Base-by-base conservation (phyloP, 1,140 invertebrate genomes). In the Homarus americanus region DNA sequence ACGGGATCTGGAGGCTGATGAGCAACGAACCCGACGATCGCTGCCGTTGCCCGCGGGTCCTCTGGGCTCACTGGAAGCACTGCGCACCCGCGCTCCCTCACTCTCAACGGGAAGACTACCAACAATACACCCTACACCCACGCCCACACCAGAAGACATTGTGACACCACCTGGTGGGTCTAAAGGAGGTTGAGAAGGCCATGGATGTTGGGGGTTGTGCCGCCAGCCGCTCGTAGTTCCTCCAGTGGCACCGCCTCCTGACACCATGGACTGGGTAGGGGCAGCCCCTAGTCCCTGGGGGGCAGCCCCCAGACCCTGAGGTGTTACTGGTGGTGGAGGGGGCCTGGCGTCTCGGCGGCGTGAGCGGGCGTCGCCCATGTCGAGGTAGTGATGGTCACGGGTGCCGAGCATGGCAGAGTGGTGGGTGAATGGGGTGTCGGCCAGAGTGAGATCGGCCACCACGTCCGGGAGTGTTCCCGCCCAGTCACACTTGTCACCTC, bases 231-330 rank as follows among this genome's bases (percentile, higher is more conserved):
- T 97, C 78, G 97, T 93, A 76, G 97, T 97, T 36, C 96, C 95
- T 83, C 97, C 97, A 93, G 97, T 97, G 1, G 96, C 96, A 89
- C 97, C 97, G 5, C 96, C 96, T 73, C 86, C 87, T 36, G 49
- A 38, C 28, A 73, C 73, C 44, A 84, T 83, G 38, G 80, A 38
- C 58, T 66, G 86, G 36, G 32, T 66, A 5, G 88, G 80, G 3
- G 80, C 69, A 20, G 88, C 72, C 2, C 88, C 88, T 44, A 90
- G 73, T 32, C 88, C 88, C 49, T 90, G 88, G 7, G 88, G 88
- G 28, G 40, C 69, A 34, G 82, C 88, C 2, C 88, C 88, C n/a
- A 90, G 88, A 15, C 88, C 88, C 36, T 90, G 88, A 17, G 88
- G 88, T 17, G 79, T 90, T 32, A 90, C 72, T 34, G 88, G 88